Evolutionary conservation across 2,113 vertebrate genomes (phyloP), one percentile per base, ranked within the genome.

Genomic region (Nannobrachium achirus): DNA sequence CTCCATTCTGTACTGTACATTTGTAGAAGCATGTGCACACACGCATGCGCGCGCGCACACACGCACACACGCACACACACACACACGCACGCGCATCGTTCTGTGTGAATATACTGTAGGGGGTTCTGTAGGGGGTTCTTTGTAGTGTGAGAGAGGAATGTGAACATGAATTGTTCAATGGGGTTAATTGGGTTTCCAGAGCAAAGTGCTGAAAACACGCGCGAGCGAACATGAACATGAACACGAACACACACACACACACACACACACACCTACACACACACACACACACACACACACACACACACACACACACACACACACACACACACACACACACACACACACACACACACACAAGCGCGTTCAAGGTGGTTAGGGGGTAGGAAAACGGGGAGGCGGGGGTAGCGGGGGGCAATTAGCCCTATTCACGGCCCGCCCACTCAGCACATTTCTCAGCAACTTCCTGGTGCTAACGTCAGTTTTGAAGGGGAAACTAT

Each of bases 121-220:
- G n/a, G n/a, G n/a, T n/a, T n/a, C n/a, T n/a, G n/a, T n/a, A 52
- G 20, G 55, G 25, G 49, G 51, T 45, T 39, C 42, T 40, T 63
- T 51, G 63, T 57, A 53, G 20, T 59, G 57, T 71, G 71, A 63
- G 58, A 69, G 42, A 42, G 57, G 49, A 70, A 78, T 63, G 41
- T 69, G 71, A 69, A 77, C 16, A 25, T 59, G 41, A 70, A 75
- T 73, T 70, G 11, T 57, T 78, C 15, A 2, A n/a, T 15, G 19
- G 44, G 56, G 64, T 82, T 80, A 83, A 82, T 81, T 82, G 64
- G 67, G 18, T 38, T 16, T 48, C 10, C 14, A 13, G 10, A 40
- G 57, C 7, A 41, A 15, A 58, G 8, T 33, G 10, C 0, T 11
- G 16, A 57, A 13, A 10, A 49, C 42, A 66, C 1, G 9, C 8